Conservation (phyloP, 92 coral and sea anemone species). For the Palythoa heliodiscus region DNA sequence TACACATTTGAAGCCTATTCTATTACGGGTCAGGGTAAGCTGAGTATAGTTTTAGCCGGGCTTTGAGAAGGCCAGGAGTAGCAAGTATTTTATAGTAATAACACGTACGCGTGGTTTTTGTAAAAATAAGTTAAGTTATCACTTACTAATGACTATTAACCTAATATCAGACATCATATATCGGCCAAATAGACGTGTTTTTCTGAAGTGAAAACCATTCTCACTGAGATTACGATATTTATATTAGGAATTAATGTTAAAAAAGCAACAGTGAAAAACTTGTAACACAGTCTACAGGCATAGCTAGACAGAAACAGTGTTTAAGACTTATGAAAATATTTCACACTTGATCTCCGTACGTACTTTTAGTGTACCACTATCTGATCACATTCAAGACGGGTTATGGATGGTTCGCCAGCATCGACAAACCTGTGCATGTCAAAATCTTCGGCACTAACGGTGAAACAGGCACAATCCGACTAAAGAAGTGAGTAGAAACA, state of each 20-base stretch:
- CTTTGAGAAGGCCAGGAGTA: too few relatives aligned
- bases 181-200: too few relatives aligned
- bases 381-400: constrained; percentile 47
- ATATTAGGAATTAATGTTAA: too few relatives aligned
- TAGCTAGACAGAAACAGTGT: background rate
- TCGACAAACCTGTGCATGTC: constrained; percentile 32
- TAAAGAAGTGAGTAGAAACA: constrained; percentile 5
- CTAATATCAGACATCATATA: too few relatives aligned
- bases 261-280: too few relatives aligned
- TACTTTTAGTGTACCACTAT: constrained; percentile 39
- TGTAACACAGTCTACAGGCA: background rate
- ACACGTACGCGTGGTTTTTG: too few relatives aligned
- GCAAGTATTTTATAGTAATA: too few relatives aligned
- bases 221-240: too few relatives aligned
- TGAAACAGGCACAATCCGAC: constrained; percentile 28
- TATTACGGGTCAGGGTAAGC: background rate
- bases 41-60: too few relatives aligned
- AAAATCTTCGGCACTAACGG: constrained; percentile 40
- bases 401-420: constrained; percentile 37
- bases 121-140: too few relatives aligned
- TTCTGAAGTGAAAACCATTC: too few relatives aligned
- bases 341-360: background rate
- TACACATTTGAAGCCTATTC: background rate
- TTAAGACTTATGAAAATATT: background rate
- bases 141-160: too few relatives aligned